Evolutionary conservation across 2,797 vertebrate genomes (phyloP).

Genomic region (Mormyrops attenuatus): DNA sequence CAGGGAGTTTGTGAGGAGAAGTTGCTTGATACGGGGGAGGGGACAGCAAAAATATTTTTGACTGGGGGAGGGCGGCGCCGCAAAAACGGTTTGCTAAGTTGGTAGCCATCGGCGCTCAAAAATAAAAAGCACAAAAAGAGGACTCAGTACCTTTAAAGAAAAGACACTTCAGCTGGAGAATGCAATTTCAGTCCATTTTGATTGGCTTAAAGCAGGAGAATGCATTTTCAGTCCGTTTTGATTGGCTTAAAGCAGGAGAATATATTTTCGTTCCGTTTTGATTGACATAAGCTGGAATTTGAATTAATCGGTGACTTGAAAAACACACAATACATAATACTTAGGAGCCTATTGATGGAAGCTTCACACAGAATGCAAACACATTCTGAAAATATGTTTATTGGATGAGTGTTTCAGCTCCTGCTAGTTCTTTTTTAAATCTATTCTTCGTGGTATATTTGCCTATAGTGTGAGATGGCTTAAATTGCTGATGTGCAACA

Average conservation of each 20-base stretch:
- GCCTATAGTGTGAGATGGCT: background rate
- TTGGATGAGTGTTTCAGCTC: background rate
- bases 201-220: background rate
- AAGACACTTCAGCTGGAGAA: background rate
- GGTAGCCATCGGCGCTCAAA: background rate
- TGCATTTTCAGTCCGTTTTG: background rate
- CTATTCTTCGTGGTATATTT: background rate
- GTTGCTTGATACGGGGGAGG: background rate
- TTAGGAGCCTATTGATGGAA: background rate
- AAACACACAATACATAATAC: background rate
- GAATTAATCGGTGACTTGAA: background rate
- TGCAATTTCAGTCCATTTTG: too few species aligned
- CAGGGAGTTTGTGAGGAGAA: background rate
- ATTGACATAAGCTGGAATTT: background rate
- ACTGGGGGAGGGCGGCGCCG: background rate
- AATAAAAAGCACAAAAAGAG: background rate
- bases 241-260: too few species aligned
- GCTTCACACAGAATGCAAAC: background rate
- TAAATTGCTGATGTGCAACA: background rate
- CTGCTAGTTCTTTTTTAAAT: background rate
- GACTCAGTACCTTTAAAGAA: background rate
- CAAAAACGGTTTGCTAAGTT: background rate
- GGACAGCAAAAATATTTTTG: background rate
- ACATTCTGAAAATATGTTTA: background rate
- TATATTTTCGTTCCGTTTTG: background rate